These are phyloP conservation scores for Lepidonotus clava DNA, from an alignment of 2,888 invertebrate species.

Conservation along the genomic window DNA sequence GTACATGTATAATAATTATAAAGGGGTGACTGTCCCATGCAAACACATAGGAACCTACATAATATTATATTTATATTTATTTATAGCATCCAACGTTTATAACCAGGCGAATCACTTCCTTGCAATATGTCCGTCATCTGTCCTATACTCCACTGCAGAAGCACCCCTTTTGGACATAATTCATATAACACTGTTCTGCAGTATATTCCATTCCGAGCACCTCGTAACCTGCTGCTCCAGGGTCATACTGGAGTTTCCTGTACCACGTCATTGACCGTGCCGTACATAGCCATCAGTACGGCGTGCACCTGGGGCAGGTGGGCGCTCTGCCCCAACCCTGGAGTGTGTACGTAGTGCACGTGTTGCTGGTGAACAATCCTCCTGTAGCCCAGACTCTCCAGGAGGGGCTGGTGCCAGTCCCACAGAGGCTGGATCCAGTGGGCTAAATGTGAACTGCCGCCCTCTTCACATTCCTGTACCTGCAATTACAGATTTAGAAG, in stretches of 20 bases:
- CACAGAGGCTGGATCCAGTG: conserved; percentile 26
- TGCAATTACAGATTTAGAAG: no score
- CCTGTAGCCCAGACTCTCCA: conserved; percentile 49
- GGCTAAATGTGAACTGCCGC: neutral
- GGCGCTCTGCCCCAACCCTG: neutral
- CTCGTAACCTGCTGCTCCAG: neutral
- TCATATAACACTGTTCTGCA: no score
- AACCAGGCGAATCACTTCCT: no score
- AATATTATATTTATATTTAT: no score
- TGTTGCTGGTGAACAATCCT: conserved; percentile 27
- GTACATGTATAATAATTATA: no score
- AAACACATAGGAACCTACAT: no score
- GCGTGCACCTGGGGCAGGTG: conserved; percentile 19
- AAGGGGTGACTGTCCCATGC: no score
- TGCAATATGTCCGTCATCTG: no score
- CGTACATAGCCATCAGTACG: conserved; percentile 45
- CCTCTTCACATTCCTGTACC: neutral
- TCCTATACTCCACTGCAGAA: no score
- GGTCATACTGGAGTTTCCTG: conserved; percentile 25
- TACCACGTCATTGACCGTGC: conserved; percentile 11
- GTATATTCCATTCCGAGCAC: no score
- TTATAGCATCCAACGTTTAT: no score
- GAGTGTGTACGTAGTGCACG: conserved; percentile 5
- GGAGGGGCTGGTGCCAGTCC: conserved; percentile 21
- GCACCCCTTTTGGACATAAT: no score